Evolutionary conservation across 2,888 invertebrate genomes (phyloP), one percentile per base, ranked within the genome.

Genomic region (Pyralis farinalis): DNA sequence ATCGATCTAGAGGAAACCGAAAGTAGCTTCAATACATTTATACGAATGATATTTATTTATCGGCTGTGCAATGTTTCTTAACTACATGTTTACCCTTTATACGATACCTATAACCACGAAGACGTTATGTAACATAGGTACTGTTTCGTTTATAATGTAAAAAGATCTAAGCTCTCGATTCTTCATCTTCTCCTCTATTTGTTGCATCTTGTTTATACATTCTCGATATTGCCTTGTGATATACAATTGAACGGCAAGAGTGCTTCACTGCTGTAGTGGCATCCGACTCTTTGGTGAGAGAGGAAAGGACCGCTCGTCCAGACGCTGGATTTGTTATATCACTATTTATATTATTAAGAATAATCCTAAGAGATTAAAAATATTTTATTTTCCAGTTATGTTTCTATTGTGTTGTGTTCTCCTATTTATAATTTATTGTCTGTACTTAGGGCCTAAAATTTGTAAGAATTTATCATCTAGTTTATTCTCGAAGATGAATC

Each of bases 391-490:
- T 68, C 61, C 58, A 41, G 55, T 60, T 51, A 58, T 63, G 55
- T 66, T 60, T 55, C 29, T 21, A 11, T 30, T 37, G 53, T 48
- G 62, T 16, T 72, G 54, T 65, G 66, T 72, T 73, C 62, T 63
- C 55, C 65, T 70, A 53, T 63, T 61, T 59, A 55, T 71, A 69
- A 66, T 66, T 62, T 58, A 61, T 68, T 60, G 45, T 68, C 68
- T 61, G 78, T 84, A 79, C 78, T 82, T 83, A 83, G 81, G 81
- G 78, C 80, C 82, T 84, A 71, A 51, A 57, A 58, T 47, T 63
- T 64, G 61, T 60, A 61, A 59, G 62, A 68, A 64, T 63, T 65
- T 68, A 62, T 64, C 58, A 57, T 72, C 53, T 67, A 64, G 60
- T 60, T 55, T 53, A 55, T 51, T 57, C 57, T 65, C 55, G 58